Evolutionary conservation across 2,797 vertebrate species (phyloP), one percentile per base, ranked within the genome.

Genomic region (Champsocephalus esox): DNA sequence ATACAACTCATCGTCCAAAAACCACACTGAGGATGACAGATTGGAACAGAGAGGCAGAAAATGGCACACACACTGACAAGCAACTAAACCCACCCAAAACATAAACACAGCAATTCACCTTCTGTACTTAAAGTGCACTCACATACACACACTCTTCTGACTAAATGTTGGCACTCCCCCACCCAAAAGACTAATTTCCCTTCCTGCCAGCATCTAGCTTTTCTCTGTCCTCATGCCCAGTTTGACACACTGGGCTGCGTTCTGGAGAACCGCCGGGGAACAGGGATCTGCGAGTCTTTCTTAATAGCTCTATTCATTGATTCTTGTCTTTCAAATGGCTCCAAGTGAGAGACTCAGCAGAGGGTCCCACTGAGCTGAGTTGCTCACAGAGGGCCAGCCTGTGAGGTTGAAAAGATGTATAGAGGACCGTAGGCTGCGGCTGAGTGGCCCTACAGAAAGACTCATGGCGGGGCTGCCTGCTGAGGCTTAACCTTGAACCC

Each of bases 261-360:
- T 73, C 50, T 72, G 79, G 60, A 69, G 67, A 77, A 32, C 59
- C 43, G 46, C 66, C 41, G 24, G 54, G 54, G 87, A 84, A 80
- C 72, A 86, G 66, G 43, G 12, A 73, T 64, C 62, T 76, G 55
- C 21, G n/a, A 82, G 70, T 66, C 60, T 8, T 57, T 45, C 82
- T 90, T 88, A 91, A 92, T 87, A 66, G 88, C 74, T 80, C 86
- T 86, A 82, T 93, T 92, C 88, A 91, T 73, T 44, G 46, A 59
- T 76, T 76, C 61, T 77, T 79, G 84, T 69, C 56, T 76, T 84
- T 82, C 70, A 83, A 82, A 84, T 41, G 70, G 60, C 50, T 88
- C 77, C 54, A 82, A 75, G 73, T 51, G 79, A 57, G 70, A 79
- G 71, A 51, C 75, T 79, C 67, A 13, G 56, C 71, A 80, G 85